These are phyloP conservation scores for Acanthurus tractus DNA, from an alignment of 2,797 vertebrate species.

Conservation along the genomic window DNA sequence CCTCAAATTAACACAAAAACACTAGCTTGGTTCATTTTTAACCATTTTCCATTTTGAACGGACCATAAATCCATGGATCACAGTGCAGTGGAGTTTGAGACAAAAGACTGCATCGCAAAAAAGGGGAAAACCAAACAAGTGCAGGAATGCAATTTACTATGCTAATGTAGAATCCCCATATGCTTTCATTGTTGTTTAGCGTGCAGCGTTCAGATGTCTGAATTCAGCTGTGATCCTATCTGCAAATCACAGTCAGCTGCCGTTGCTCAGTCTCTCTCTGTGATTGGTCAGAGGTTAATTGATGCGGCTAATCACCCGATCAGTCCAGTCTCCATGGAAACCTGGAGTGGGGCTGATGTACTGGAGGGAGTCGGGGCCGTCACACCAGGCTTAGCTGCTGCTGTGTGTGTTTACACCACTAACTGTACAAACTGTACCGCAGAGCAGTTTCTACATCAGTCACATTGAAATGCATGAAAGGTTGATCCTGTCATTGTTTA, in stretches of 20 bases:
- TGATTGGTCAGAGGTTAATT: constrained; percentile 76
- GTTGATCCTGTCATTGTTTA: too few relatives aligned
- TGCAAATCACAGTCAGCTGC: constrained; percentile 54
- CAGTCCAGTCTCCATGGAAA: constrained; percentile 73
- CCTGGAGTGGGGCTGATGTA: constrained; percentile 51
- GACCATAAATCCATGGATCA: neutral
- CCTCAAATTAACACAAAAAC: neutral
- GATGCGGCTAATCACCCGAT: constrained; percentile 71
- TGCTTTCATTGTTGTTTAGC: constrained; percentile 12
- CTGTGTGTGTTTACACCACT: constrained; percentile 24
- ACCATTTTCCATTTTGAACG: neutral
- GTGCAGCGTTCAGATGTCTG: constrained; percentile 14
- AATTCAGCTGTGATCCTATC: constrained; percentile 33
- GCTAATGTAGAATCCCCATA: constrained; percentile 16
- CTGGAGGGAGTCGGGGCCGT: constrained; percentile 34
- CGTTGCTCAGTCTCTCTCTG: constrained; percentile 28
- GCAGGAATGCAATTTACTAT: constrained; percentile 21
- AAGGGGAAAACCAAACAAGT: neutral
- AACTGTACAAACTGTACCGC: constrained; percentile 16
- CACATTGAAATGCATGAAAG: constrained; percentile 4
- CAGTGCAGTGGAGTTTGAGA: neutral
- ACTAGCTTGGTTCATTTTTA: neutral
- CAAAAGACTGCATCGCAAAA: neutral
- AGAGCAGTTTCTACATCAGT: neutral
- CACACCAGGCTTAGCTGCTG: constrained; percentile 35